Evolutionary conservation across 2,888 invertebrate species (phyloP), one percentile per base, ranked within the genome.

Genomic region (Yponomeuta sedellus): DNA sequence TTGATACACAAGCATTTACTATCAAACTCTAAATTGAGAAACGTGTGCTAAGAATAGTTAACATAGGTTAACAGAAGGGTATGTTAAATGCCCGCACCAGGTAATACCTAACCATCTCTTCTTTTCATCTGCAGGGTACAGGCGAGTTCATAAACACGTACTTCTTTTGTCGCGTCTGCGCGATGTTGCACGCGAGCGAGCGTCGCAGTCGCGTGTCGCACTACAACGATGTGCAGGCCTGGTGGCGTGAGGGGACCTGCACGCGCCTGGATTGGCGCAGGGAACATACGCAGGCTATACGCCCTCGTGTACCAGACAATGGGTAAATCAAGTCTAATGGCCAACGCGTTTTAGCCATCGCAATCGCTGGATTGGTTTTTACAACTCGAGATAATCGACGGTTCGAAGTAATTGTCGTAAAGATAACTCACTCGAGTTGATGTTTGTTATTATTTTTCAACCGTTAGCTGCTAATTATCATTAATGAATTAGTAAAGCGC

Each of bases 111-210:
- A 12, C 44, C 10, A 52, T 16, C 8, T 16, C 52, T 58, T 22
- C 44, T 10, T 52, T 58, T 12, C 39, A 39, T n/a, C 69, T 70
- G 4, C 81, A 97, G 91, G 97, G 97, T 64, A 97, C 97, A 0
- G 99, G 99, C 1, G 96, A 97, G 82, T 98, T 99, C 81, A 96
- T 99, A 76, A 98, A 99, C 86, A 99, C 99, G 25, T 97, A 94
- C 83, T 98, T 97, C 88, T 97, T 97, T 94, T 98, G 97, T 81
- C 94, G 97, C 58, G 92, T 98, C 68, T 98, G 98, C 83, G 95
- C 96, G 6, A 94, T 96, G 94, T 85, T 97, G 70, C 96, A 97
- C 83, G 95, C 95, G 67, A 91, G 89, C 72, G 83, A 81, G 64
- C 80, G 83, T 25, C 82, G 86, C 2, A 91, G 91, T 65, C 81